These are phyloP conservation scores for Eupithecia inturbata DNA, from an alignment of 2,888 invertebrate species.

Conservation along the genomic window DNA sequence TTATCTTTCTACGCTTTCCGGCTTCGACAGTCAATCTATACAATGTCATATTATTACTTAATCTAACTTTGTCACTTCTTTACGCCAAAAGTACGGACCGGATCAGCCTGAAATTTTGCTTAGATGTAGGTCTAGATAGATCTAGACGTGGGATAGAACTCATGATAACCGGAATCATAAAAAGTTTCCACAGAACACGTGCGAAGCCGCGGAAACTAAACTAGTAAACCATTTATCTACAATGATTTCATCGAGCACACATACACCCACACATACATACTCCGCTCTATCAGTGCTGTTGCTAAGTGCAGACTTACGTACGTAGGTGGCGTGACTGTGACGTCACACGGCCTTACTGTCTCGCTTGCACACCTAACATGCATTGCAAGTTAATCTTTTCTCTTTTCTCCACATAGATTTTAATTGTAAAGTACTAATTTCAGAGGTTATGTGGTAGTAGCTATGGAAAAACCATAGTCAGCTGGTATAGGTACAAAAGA, in stretches of 20 bases:
- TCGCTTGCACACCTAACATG: conserved; percentile 22
- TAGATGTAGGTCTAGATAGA: not conserved
- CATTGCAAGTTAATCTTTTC: not conserved
- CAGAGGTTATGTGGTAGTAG: not conserved
- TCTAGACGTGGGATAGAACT: not conserved
- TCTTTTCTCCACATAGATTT: not conserved
- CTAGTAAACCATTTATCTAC: not conserved
- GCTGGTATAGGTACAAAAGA: no score
- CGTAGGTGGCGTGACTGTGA: conserved; percentile 45
- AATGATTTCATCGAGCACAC: not conserved
- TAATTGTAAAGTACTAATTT: not conserved
- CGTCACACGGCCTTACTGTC: conserved; percentile 44
- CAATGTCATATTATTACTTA: no score
- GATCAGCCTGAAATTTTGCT: not conserved
- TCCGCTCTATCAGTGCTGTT: conserved; percentile 20
- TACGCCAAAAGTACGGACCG: no score
- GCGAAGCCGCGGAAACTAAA: not conserved
- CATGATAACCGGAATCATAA: no score
- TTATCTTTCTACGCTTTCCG: no score
- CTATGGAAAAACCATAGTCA: not conserved
- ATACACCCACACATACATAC: not conserved
- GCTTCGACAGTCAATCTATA: no score
- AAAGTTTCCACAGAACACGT: not conserved
- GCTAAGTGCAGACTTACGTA: conserved; percentile 41
- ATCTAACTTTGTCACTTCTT: no score